Evolutionary conservation across 1,140 invertebrate species (phyloP).

Genomic region (Rhizoglyphus robini): DNA sequence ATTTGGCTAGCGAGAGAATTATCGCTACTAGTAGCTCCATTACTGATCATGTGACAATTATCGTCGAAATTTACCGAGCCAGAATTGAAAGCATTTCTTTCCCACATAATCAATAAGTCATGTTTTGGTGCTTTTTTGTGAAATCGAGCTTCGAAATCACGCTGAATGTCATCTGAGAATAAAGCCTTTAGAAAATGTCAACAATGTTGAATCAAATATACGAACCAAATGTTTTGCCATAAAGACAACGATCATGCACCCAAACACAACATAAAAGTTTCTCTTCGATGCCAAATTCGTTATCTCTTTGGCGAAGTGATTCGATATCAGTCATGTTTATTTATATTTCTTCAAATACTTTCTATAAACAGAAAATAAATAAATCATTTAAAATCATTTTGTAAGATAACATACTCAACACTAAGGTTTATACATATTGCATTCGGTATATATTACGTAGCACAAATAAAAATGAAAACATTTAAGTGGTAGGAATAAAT

Average conservation of each 20-base stretch:
- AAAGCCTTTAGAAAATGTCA: background rate
- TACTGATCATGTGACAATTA: background rate
- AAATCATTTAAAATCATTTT: too few species aligned
- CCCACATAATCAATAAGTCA: constrained; percentile 17
- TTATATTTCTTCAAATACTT: too few species aligned
- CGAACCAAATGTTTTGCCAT: constrained; percentile 3
- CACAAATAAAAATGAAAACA: too few species aligned
- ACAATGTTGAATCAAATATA: background rate
- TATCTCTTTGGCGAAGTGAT: background rate
- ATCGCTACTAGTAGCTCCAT: background rate
- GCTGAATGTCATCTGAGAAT: constrained; percentile 8
- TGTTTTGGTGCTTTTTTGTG: constrained; percentile 15
- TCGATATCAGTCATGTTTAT: constrained; percentile 4
- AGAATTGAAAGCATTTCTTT: constrained; percentile 6
- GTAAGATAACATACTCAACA: too few species aligned
- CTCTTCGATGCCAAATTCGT: constrained; percentile 1
- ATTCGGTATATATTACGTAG: too few species aligned
- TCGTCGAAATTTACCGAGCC: constrained; percentile 13
- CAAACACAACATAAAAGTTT: constrained; percentile 2
- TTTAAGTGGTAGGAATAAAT: too few species aligned
- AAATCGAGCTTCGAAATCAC: constrained; percentile 13
- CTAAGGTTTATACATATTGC: too few species aligned
- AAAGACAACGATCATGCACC: background rate
- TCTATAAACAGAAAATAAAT: too few species aligned
- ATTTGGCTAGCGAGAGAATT: background rate